Evolutionary conservation across 2,888 invertebrate genomes (phyloP).

Genomic region (Cephonodes hylas): DNA sequence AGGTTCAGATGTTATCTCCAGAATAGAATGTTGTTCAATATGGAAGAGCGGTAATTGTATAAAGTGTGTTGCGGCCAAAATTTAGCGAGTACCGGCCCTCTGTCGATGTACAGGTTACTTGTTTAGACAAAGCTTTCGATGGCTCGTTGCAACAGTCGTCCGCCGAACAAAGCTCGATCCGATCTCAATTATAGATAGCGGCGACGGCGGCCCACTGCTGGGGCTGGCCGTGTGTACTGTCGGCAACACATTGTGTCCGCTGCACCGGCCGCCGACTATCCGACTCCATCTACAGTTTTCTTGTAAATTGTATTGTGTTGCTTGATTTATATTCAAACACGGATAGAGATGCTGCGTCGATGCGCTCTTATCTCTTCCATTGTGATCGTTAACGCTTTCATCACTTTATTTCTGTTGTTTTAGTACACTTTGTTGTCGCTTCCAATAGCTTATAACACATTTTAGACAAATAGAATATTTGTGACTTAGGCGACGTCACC

Average conservation of each 20-base stretch:
- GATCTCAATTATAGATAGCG: constrained; percentile 64
- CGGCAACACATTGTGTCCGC: constrained; percentile 19
- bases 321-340: not conserved
- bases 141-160: not conserved
- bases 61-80: not conserved
- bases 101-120: constrained; percentile 2
- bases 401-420: too few relatives aligned
- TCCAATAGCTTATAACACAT: too few relatives aligned
- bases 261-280: not conserved
- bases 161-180: constrained; percentile 24
- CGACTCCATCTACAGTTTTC: not conserved
- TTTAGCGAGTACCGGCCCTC: not conserved
- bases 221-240: too few relatives aligned
- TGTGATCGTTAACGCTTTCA: not conserved
- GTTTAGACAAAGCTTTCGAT: constrained; percentile 8
- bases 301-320: not conserved
- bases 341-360: not conserved
- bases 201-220: constrained; percentile 18
- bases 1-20: too few relatives aligned
- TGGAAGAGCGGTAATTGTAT: not conserved
- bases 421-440: too few relatives aligned
- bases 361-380: not conserved
- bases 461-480: too few relatives aligned
- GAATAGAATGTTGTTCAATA: too few relatives aligned
- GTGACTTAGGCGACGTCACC: too few relatives aligned